A percentile compares a stretch with the other conserved stretches of the same genome.
Conservation (phyloP, 2,113 vertebrate genomes). For the Eulacestoma nigropectus region DNA sequence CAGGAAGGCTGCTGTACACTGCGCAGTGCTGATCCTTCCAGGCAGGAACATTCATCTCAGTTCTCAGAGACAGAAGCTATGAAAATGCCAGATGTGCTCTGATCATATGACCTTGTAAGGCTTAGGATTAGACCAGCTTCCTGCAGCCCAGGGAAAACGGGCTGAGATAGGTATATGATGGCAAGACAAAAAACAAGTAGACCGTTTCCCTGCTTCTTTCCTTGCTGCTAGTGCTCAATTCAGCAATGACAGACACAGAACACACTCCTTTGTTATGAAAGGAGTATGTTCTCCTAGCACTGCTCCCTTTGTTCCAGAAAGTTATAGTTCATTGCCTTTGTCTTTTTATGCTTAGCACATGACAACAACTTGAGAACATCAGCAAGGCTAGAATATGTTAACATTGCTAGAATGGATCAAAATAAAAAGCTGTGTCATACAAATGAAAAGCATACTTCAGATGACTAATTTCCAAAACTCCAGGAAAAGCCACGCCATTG, state of each 20-base stretch:
- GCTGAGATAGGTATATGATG: not conserved
- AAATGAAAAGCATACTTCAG: not conserved
- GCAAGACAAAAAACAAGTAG: not conserved
- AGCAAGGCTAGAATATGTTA: not conserved
- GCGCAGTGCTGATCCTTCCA: not conserved
- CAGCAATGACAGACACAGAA: not conserved
- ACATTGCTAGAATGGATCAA: not conserved
- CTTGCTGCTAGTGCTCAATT: not conserved
- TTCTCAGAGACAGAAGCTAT: not conserved
- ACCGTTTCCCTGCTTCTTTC: not conserved
- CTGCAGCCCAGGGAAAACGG: not conserved
- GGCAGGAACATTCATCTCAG: not conserved
- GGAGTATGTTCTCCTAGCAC: not conserved
- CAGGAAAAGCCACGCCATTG: not conserved
- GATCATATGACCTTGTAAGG: not conserved
- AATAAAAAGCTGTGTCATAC: not conserved
- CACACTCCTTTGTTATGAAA: not conserved
- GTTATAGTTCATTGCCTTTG: not conserved
- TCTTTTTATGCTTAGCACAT: not conserved
- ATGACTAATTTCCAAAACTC: not conserved
- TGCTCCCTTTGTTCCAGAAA: not conserved
- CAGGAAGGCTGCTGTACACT: not conserved
- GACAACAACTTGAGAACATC: not conserved
- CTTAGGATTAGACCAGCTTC: not conserved
- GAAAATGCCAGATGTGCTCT: not conserved